Percentiles rank a stretch among this genome's conserved stretches.
phyloP scores from a whole-genome alignment of 2,888 invertebrate genomes.

The Drosophila gaucha region DNA sequence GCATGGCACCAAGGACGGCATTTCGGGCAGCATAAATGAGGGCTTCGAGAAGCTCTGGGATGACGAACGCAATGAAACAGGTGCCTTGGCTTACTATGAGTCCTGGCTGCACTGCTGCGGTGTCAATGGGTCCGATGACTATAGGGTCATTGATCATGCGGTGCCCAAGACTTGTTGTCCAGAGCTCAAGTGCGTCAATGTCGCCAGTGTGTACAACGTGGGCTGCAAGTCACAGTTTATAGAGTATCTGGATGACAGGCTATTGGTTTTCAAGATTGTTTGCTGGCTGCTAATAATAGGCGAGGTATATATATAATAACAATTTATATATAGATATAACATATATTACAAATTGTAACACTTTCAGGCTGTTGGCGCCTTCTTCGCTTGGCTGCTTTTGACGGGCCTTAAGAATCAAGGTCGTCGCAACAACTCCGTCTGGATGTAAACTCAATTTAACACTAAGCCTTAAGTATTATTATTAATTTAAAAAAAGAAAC shows the following conservation, averaged over 20 bases:
- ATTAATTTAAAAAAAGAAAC: conserved; percentile 18
- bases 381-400: conserved; percentile 73
- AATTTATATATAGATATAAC: neutral
- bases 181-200: conserved; percentile 62
- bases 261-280: conserved; percentile 75
- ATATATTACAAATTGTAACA: neutral
- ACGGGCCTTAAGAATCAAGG: conserved; percentile 75
- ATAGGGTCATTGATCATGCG: conserved; percentile 69
- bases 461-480: conserved; percentile 40
- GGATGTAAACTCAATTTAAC: conserved; percentile 68
- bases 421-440: conserved; percentile 76
- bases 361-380: conserved; percentile 65
- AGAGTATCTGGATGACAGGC: conserved; percentile 75
- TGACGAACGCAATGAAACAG: conserved; percentile 66
- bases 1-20: conserved; percentile 79
- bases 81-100: conserved; percentile 79
- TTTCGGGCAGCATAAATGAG: conserved; percentile 77
- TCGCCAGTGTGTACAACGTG: conserved; percentile 53
- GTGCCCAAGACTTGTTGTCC: conserved; percentile 75
- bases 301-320: conserved; percentile 60
- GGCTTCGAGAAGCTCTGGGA: conserved; percentile 79
- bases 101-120: conserved; percentile 80
- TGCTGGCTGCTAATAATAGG: conserved; percentile 75
- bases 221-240: conserved; percentile 79
- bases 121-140: conserved; percentile 75